phyloP scores from a whole-genome alignment of 2,113 vertebrate genomes.

The Callospermophilus lateralis region DNA sequence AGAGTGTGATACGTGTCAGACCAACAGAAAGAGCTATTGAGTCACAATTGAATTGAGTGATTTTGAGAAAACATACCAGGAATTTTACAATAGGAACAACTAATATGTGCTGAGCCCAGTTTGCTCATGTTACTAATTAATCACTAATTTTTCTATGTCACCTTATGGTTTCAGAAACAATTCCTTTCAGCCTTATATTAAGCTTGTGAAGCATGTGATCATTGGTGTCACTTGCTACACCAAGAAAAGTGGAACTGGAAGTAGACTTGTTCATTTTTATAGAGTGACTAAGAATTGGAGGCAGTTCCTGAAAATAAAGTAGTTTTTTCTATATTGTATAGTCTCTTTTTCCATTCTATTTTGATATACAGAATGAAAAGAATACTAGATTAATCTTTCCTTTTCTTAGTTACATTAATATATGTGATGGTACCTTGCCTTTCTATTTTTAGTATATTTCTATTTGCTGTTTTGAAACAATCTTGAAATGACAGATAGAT shows the following conservation, averaged over 20 bases:
- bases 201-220: not conserved
- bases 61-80: constrained; percentile 5
- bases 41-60: not conserved
- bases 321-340: not conserved
- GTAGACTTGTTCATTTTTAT: not conserved
- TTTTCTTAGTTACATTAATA: not conserved
- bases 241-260: not conserved
- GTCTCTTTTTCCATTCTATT: not conserved
- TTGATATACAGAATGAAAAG: not conserved
- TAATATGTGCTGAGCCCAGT: not conserved
- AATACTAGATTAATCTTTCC: not conserved
- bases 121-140: not conserved
- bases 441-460: not conserved
- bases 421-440: not conserved
- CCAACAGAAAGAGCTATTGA: not conserved
- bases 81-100: not conserved
- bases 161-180: not conserved
- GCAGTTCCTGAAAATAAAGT: not conserved
- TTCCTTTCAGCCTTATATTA: not conserved
- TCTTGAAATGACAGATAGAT: not conserved
- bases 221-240: not conserved
- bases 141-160: not conserved
- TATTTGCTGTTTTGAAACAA: constrained; percentile 2
- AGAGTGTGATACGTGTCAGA: not conserved
- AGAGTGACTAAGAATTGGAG: not conserved